Evolutionary conservation across 2,113 vertebrate genomes (phyloP).

Genomic region (Neolamprologus modestus): DNA sequence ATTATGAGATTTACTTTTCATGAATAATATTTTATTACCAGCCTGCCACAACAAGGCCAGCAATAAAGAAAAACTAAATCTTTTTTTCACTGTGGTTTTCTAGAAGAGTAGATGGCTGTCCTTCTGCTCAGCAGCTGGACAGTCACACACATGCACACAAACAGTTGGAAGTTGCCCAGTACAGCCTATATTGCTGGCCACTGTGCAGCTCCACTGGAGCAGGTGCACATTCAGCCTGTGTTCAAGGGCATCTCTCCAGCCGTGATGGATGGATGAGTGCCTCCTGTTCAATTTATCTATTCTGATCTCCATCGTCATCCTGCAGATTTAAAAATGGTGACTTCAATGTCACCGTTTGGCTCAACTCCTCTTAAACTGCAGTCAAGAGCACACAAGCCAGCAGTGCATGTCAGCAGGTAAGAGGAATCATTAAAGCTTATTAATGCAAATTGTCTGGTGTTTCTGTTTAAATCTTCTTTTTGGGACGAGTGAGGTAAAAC

Average conservation of each 20-base stretch:
- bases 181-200: constrained; percentile 15
- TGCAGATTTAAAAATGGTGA: background rate
- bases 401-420: background rate
- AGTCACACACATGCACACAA: background rate
- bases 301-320: background rate
- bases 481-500: background rate
- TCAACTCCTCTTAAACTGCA: background rate
- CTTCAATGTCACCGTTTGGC: constrained; percentile 1
- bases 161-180: constrained; percentile 15
- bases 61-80: background rate
- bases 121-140: background rate
- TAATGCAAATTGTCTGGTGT: background rate
- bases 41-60: background rate
- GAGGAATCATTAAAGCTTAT: background rate
- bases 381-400: background rate
- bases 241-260: constrained; percentile 50
- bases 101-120: background rate
- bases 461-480: background rate
- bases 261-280: constrained; percentile 28
- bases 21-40: background rate
- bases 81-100: background rate
- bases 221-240: constrained; percentile 24
- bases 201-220: constrained; percentile 37
- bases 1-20: background rate
- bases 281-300: constrained; percentile 23